Conservation (phyloP, 35 echinoderm and acorn worm genomes). For the Ptychodera flava region DNA sequence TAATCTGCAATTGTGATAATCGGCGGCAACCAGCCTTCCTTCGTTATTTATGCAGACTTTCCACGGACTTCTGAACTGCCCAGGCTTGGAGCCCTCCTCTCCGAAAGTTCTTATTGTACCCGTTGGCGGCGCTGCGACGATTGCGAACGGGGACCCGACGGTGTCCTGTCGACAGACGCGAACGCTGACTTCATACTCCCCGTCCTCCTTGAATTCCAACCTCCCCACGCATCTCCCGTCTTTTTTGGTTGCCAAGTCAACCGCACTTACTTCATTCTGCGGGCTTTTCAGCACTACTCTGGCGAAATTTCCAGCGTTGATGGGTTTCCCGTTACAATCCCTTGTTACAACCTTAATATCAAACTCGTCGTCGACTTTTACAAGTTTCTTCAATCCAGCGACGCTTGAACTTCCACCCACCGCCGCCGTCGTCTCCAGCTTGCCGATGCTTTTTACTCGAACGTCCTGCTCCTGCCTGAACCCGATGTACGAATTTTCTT, state of each 20-base stretch:
- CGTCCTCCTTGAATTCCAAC: background rate
- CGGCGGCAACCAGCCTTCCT: background rate
- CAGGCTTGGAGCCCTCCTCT: background rate
- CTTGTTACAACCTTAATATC: background rate
- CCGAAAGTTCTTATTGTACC: background rate
- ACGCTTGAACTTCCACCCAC: background rate
- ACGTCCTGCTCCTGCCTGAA: background rate
- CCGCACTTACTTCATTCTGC: background rate
- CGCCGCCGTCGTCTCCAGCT: background rate
- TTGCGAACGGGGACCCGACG: background rate
- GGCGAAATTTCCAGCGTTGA: background rate
- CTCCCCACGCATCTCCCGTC: background rate
- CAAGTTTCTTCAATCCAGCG: background rate
- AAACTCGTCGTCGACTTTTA: background rate
- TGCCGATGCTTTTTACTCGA: background rate
- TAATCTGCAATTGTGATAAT: background rate
- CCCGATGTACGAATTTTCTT: background rate
- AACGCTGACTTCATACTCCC: background rate
- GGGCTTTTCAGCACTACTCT: background rate
- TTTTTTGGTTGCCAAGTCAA: background rate
- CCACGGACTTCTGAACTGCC: background rate
- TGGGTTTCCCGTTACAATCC: background rate
- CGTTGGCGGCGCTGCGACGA: background rate
- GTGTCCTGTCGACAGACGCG: background rate
- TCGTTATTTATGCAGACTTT: background rate